These are phyloP conservation scores for Hylyphantes graminicola DNA, from an alignment of 1,140 invertebrate genomes.

Conservation along the genomic window DNA sequence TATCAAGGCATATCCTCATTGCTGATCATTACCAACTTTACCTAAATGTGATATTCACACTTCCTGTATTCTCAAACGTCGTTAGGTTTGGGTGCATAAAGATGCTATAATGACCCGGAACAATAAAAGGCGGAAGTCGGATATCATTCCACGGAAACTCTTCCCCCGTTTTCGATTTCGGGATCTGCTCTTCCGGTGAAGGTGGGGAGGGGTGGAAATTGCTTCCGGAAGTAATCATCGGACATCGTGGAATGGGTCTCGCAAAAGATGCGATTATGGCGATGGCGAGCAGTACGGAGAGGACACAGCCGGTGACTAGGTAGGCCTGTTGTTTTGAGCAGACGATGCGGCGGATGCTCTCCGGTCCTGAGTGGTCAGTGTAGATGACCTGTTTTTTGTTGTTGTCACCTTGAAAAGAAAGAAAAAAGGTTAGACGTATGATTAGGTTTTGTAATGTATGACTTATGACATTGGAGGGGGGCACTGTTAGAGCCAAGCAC, in stretches of 20 bases:
- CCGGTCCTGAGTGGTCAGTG: slow-evolving; percentile 69
- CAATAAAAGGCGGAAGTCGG: slow-evolving; percentile 82
- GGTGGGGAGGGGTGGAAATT: slow-evolving; percentile 1
- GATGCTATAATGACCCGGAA: slow-evolving; percentile 87
- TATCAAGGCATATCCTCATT: slow-evolving; percentile 12
- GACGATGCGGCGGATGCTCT: slow-evolving; percentile 78
- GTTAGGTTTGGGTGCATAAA: slow-evolving; percentile 94
- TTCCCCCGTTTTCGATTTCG: slow-evolving; percentile 74
- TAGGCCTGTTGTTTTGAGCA: slow-evolving; percentile 88
- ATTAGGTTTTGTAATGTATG: no score
- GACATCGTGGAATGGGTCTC: slow-evolving; percentile 73
- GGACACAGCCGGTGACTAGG: slow-evolving; percentile 80
- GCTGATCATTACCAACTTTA: neutral
- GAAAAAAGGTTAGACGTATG: no score
- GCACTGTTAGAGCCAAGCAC: no score
- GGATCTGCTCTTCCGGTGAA: neutral
- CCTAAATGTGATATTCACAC: slow-evolving; percentile 68
- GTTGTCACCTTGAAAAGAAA: slow-evolving; percentile 74
- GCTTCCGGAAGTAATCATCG: slow-evolving; percentile 22
- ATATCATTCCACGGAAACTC: slow-evolving; percentile 91
- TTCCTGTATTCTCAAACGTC: slow-evolving; percentile 83
- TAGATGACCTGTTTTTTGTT: slow-evolving; percentile 79
- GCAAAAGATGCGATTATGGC: slow-evolving; percentile 90
- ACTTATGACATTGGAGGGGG: no score
- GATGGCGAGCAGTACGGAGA: slow-evolving; percentile 82